phyloP scores from a whole-genome alignment of 2,797 vertebrate species.

The Potorous gilbertii region DNA sequence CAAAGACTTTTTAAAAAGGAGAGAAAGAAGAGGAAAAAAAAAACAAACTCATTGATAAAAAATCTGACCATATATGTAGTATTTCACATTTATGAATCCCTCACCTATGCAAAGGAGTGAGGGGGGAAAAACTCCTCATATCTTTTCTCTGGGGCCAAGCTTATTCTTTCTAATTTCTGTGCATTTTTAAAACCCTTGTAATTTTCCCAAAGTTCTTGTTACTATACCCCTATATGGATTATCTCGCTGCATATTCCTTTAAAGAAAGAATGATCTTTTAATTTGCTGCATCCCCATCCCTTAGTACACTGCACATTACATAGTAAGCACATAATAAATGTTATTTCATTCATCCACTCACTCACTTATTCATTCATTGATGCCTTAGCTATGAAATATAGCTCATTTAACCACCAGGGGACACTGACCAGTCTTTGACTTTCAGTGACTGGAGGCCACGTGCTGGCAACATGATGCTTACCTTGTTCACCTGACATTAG shows the following conservation, averaged over 20 bases:
- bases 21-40: neutral
- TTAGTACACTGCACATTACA: neutral
- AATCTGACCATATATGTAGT: neutral
- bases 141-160: neutral
- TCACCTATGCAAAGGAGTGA: neutral
- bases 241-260: neutral
- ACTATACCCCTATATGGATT: neutral
- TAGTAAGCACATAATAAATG: neutral
- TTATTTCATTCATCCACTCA: neutral
- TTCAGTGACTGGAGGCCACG: neutral
- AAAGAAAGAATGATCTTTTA: neutral
- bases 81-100: neutral
- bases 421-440: neutral
- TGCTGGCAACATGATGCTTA: neutral
- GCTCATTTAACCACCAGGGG: neutral
- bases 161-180: neutral
- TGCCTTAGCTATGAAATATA: neutral
- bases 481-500: neutral
- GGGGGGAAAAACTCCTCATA: neutral
- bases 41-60: neutral
- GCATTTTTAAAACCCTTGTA: neutral
- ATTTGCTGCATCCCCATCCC: neutral
- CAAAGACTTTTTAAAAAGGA: neutral
- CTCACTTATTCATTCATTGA: neutral
- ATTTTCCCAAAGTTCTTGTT: neutral